A percentile compares a stretch with the other conserved stretches of the same genome.
Conservation (phyloP, 2,888 invertebrate species). For the Diplazon laetatorius region DNA sequence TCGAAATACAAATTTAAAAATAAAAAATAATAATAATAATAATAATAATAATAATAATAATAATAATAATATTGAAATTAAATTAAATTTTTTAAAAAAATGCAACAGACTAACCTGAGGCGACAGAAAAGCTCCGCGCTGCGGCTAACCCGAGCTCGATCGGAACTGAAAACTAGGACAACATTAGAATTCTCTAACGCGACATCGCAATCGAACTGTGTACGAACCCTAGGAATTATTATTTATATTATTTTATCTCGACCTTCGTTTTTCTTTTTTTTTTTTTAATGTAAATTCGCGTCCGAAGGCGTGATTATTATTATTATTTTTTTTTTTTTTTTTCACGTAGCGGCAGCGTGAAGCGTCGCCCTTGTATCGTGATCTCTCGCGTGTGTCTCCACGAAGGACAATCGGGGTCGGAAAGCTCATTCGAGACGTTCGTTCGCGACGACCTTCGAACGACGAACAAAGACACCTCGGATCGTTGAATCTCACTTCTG, state of each 20-base stretch:
- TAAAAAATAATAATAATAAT: too few relatives aligned
- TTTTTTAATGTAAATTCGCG: conserved; percentile 10
- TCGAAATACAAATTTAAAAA: too few relatives aligned
- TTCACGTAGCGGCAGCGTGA: conserved; percentile 74
- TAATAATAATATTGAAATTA: conserved; percentile 62
- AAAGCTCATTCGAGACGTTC: conserved; percentile 63
- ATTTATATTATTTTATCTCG: not conserved
- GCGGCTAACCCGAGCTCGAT: conserved; percentile 72
- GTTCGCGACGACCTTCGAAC: conserved; percentile 11
- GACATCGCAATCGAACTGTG: not conserved
- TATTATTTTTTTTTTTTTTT: conserved; percentile 6
- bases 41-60: too few relatives aligned
- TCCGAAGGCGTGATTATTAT: too few relatives aligned
- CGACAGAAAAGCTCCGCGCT: conserved; percentile 79
- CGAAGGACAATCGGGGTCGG: conserved; percentile 74
- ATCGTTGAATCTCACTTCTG: too few relatives aligned
- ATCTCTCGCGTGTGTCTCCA: conserved; percentile 74
- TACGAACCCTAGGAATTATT: conserved; percentile 32
- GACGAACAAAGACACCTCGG: too few relatives aligned
- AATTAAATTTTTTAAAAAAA: too few relatives aligned
- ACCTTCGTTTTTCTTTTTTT: conserved; percentile 19
- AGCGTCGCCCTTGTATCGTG: conserved; percentile 75
- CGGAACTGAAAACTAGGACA: conserved; percentile 20
- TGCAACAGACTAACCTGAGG: conserved; percentile 81
- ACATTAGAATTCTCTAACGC: not conserved